Evolutionary conservation across 2,888 invertebrate species (phyloP).

Genomic region (Anoncus sp.): DNA sequence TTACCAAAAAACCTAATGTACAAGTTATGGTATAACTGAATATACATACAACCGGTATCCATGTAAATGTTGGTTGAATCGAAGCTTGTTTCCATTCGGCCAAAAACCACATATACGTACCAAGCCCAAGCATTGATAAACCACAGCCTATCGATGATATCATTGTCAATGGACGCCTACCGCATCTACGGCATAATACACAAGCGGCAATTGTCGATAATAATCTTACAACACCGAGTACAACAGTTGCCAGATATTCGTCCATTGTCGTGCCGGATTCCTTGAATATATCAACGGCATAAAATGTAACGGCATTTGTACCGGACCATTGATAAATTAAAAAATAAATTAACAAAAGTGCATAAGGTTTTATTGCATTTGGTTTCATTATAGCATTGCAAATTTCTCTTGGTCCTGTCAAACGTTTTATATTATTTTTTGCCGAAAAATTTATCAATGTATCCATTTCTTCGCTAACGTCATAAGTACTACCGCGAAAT

Average conservation of each 20-base stretch:
- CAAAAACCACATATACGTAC: constrained; percentile 86
- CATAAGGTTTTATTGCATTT: constrained; percentile 87
- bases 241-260: constrained; percentile 86
- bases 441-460: constrained; percentile 86
- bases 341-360: constrained; percentile 87
- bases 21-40: constrained; percentile 87
- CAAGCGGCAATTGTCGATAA: constrained; percentile 87
- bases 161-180: constrained; percentile 87
- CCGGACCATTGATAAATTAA: constrained; percentile 90
- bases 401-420: constrained; percentile 84
- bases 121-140: constrained; percentile 86
- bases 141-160: constrained; percentile 87
- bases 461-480: constrained; percentile 87
- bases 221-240: constrained; percentile 86
- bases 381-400: constrained; percentile 86
- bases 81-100: constrained; percentile 84
- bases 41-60: constrained; percentile 87
- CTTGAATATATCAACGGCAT: constrained; percentile 88
- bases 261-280: constrained; percentile 86
- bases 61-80: constrained; percentile 83
- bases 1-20: constrained; percentile 88
- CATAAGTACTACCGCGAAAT: constrained; percentile 86
- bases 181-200: constrained; percentile 86
- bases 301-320: constrained; percentile 88
- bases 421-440: constrained; percentile 86